Evolutionary conservation across 2,888 invertebrate genomes (phyloP), one percentile per base, ranked within the genome.

Genomic region (Caenorhabditis sp.): DNA sequence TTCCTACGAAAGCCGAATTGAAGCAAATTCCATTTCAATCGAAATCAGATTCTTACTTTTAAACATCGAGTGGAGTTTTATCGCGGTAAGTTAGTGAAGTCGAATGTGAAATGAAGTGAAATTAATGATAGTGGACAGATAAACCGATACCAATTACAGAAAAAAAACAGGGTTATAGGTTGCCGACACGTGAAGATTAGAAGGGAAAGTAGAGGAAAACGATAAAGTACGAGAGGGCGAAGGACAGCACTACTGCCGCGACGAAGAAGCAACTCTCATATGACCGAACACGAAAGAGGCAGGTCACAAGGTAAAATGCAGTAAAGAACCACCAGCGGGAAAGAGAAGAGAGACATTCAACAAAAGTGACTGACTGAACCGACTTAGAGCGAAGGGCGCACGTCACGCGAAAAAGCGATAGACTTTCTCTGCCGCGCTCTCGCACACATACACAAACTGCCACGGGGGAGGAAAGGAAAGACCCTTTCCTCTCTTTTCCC

Each of bases 301-400:
- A 69, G 80, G 80, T 80, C 80, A 80, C 74, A 74, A 80, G 80
- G 69, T 74, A 53, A 80, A 80, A 56, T 80, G 72, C 62, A 79
- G 71, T 71, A 79, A 79, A 79, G 64, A 69, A 65, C 60, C 70
- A 71, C 60, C 65, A 69, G 64, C 50, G 37, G 35, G 60, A 55
- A n/a, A 22, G 53, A 61, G 47, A 67, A 40, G 51, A 53, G 61
- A 53, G 77, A 22, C 69, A 78, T 78, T 78, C 60, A 69, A 78
- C 77, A 78, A 70, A 78, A 79, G 79, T 67, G 79, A 71, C 79
- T 68, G 68, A 58, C 68, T 79, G 79, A 79, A 79, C 71, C 71
- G 68, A 71, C 71, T 60, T 69, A 79, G 78, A 56, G 61, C 69
- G 69, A 70, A 70, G 56, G 65, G 77, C 69, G 69, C 77, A 79